These are phyloP conservation scores for Spizella passerina DNA, from an alignment of 2,797 vertebrate genomes.

Conservation along the genomic window DNA sequence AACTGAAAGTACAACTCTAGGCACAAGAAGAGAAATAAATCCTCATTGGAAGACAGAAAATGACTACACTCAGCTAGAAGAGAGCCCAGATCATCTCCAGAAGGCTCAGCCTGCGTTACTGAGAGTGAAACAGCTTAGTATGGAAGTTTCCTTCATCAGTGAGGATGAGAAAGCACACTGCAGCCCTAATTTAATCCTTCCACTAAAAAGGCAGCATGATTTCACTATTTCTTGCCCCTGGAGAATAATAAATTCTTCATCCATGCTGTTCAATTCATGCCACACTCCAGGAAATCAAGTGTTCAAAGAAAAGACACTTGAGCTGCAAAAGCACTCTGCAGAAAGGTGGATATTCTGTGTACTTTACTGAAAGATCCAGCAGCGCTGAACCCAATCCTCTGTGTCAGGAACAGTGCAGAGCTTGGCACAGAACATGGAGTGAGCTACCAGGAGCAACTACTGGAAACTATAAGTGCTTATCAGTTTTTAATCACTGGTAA, in stretches of 20 bases:
- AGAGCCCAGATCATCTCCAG: slow-evolving; percentile 1
- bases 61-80: not conserved
- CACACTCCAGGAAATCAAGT: slow-evolving; percentile 62
- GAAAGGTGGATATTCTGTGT: slow-evolving; percentile 48
- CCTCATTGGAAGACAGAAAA: not conserved
- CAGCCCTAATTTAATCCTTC: slow-evolving; percentile 51
- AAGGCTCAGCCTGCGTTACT: not conserved
- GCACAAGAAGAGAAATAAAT: not conserved
- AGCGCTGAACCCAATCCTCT: slow-evolving; percentile 19
- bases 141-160: slow-evolving; percentile 40
- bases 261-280: slow-evolving; percentile 62
- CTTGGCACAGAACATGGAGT: not conserved
- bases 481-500: not conserved
- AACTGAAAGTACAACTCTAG: not conserved
- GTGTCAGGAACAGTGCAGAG: not conserved
- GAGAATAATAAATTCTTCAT: slow-evolving; percentile 68
- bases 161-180: slow-evolving; percentile 43
- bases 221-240: slow-evolving; percentile 54
- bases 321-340: slow-evolving; percentile 49
- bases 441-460: not conserved
- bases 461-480: not conserved
- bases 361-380: slow-evolving; percentile 47
- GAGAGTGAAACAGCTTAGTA: not conserved
- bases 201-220: slow-evolving; percentile 54
- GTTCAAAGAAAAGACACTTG: slow-evolving; percentile 61